Evolutionary conservation across 2,113 vertebrate species (phyloP).

Genomic region (Microcebus ravelobensis): DNA sequence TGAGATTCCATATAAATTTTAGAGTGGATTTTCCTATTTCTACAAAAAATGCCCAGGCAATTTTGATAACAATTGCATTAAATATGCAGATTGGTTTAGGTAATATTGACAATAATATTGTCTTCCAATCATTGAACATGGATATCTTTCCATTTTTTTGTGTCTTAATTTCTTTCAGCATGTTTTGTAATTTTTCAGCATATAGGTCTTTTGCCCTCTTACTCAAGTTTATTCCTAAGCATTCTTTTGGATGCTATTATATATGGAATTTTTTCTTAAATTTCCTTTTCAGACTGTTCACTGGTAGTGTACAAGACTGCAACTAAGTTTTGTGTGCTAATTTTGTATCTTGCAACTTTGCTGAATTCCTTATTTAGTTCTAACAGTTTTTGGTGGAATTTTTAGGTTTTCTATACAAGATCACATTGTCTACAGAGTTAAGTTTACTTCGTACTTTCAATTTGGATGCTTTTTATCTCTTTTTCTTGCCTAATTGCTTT

Average conservation of each 20-base stretch:
- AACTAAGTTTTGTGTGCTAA: background rate
- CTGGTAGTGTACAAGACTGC: background rate
- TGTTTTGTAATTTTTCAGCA: background rate
- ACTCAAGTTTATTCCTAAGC: background rate
- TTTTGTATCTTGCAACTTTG: background rate
- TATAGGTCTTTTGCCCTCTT: background rate
- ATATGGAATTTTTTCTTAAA: background rate
- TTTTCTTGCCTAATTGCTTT: background rate
- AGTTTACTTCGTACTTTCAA: background rate
- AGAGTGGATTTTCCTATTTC: slow-evolving; percentile 1
- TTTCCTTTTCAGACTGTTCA: background rate
- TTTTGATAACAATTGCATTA: background rate
- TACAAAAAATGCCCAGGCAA: background rate
- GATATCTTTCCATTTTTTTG: background rate
- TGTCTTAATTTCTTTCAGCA: background rate
- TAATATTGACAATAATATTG: background rate
- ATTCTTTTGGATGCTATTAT: background rate
- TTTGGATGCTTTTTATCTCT: background rate
- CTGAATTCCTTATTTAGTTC: background rate
- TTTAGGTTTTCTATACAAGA: background rate
- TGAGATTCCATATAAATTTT: background rate
- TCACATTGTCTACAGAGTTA: background rate
- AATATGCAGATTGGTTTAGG: background rate
- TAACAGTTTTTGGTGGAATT: background rate
- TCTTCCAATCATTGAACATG: background rate